These are phyloP conservation scores for Lagria hirta DNA, from an alignment of 2,888 invertebrate genomes.

Conservation along the genomic window DNA sequence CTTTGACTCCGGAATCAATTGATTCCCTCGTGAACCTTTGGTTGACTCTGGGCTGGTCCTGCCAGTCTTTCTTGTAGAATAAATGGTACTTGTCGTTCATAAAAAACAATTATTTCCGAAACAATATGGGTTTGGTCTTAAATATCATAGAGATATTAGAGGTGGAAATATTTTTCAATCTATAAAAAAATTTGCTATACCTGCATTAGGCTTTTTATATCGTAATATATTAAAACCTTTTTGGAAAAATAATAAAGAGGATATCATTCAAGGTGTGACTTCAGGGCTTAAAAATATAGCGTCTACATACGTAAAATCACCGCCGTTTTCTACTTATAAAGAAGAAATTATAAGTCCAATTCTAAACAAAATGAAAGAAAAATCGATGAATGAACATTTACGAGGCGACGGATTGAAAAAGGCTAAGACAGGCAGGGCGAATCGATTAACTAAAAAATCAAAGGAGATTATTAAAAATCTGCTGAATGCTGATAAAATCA, in stretches of 20 bases:
- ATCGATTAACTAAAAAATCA: constrained; percentile 1
- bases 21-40: constrained; percentile 1
- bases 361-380: constrained; percentile 13
- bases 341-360: constrained; percentile 10
- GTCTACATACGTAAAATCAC: constrained; percentile 13
- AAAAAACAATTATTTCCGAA: constrained; percentile 13
- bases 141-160: constrained; percentile 15
- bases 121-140: constrained; percentile 16
- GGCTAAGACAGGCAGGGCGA: constrained; percentile 1
- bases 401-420: constrained; percentile 1
- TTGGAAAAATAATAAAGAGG: constrained; percentile 14
- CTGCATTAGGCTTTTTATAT: constrained; percentile 17
- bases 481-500: constrained; percentile 1
- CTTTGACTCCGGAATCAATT: not conserved
- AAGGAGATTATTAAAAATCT: constrained; percentile 1
- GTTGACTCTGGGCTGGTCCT: constrained; percentile 1
- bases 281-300: constrained; percentile 15
- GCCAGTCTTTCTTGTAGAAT: no score
- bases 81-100: constrained; percentile 13
- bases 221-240: constrained; percentile 15
- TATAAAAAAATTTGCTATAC: constrained; percentile 15
- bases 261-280: constrained; percentile 14
- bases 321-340: constrained; percentile 15
- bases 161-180: constrained; percentile 16
- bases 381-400: constrained; percentile 10